These are phyloP conservation scores for Emmelina monodactyla DNA, from an alignment of 2,888 invertebrate genomes.

Conservation along the genomic window DNA sequence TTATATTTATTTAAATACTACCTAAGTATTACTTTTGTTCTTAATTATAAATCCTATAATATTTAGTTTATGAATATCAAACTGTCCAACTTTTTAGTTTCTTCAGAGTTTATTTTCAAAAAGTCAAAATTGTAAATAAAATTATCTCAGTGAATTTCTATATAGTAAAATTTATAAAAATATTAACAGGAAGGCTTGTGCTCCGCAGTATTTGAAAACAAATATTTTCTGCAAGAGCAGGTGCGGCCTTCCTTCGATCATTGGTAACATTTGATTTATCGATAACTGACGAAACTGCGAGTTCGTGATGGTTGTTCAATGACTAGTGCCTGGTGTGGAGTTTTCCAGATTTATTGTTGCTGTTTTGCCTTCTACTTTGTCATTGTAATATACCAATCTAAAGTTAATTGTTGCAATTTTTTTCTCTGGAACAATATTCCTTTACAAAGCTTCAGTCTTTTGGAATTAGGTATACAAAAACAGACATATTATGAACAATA, in stretches of 20 bases:
- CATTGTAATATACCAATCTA: no score
- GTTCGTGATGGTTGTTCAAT: background rate
- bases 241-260: conserved; percentile 30
- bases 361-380: background rate
- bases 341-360: background rate
- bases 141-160: conserved; percentile 5
- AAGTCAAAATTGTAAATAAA: no score
- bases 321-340: background rate
- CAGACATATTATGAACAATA: background rate
- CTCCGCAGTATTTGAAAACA: conserved; percentile 59
- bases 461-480: background rate
- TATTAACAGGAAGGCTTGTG: conserved; percentile 30
- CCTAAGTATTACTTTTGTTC: conserved; percentile 33
- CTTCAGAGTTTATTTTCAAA: no score
- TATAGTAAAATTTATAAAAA: background rate
- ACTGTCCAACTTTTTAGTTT: no score
- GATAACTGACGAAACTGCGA: background rate
- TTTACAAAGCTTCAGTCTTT: background rate
- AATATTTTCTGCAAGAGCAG: conserved; percentile 41
- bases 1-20: conserved; percentile 44
- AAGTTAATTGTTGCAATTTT: no score
- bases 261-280: conserved; percentile 6
- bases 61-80: conserved; percentile 12
- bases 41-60: conserved; percentile 30
- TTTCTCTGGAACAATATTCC: no score